Conservation (phyloP, 2,797 vertebrate genomes). For the Luscinia luscinia region DNA sequence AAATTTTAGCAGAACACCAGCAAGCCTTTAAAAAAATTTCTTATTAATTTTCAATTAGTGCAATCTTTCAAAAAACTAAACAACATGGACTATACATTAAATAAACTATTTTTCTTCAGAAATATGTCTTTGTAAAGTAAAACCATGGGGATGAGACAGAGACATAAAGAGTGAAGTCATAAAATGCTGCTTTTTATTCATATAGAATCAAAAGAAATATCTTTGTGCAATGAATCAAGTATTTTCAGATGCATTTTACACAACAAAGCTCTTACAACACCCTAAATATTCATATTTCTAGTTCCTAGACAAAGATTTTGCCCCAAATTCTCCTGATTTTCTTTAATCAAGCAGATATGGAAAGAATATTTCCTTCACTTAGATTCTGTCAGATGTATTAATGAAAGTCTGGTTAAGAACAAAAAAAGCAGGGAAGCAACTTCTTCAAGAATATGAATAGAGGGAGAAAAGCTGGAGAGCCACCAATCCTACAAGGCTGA, state of each 20-base stretch:
- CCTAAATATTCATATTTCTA: neutral
- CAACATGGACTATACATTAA: neutral
- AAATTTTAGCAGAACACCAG: neutral
- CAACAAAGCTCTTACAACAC: neutral
- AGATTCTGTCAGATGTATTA: neutral
- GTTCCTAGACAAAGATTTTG: neutral
- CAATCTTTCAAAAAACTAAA: neutral
- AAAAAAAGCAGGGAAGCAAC: neutral
- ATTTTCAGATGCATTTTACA: neutral
- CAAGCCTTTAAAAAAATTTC: neutral
- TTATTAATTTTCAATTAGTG: neutral
- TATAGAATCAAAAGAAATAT: neutral
- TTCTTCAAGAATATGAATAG: neutral
- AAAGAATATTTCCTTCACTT: neutral
- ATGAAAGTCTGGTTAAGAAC: neutral
- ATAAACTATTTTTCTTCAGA: neutral
- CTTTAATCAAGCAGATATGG: neutral
- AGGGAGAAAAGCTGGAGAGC: neutral
- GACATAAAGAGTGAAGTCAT: neutral
- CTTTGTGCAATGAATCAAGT: neutral
- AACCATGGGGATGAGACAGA: accelerated
- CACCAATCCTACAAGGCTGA: neutral
- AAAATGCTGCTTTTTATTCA: neutral
- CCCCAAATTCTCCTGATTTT: neutral
- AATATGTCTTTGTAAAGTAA: neutral